Base-by-base conservation (phyloP, 2,113 vertebrate species). In the Oenanthe melanoleuca region DNA sequence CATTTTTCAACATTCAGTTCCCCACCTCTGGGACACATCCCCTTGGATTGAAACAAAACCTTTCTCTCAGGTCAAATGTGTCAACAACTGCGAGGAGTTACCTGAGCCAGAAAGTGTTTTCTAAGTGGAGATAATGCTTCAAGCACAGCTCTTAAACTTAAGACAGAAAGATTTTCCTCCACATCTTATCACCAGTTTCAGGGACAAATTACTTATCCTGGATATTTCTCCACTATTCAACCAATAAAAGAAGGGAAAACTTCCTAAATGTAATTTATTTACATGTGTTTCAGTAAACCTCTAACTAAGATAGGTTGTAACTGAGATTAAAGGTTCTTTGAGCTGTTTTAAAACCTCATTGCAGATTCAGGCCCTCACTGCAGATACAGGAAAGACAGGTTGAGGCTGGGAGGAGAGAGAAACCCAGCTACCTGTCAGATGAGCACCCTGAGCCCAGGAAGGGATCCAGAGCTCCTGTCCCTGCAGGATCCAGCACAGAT, bases 351-450 rank as follows among this genome's bases (percentile, higher is more conserved):
- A 47, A 87, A 47, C 37, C 60, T 89, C 80, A 25, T 61, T 78
- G 80, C 49, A 74, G 80, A 88, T 70, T 65, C 67, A 95, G 59
- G 88, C 64, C 53, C 91, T 93, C 72, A 14, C 6, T 38, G 57
- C 34, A 64, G 59, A 21, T 75, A 79, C 94, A 94, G 91, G 93
- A 93, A 92, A 95, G 94, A 79, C 93, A 77, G 91, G 93, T 94
- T 86, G 83, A 86, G 86, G 65, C 52, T 74, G 65, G 69, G 89
- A 91, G 69, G 55, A 89, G 64, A 88, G 21, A 81, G 69, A 45
- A 31, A 1, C 73, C 29, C 77, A 70, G 60, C 22, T 18, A 77
- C 45, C 21, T 15, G 14, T 28, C 16, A 55, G 89, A 23, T 37
- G 71, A 82, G 14, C 49, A 55, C 11, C 24, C n/a, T 14, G 45